Percentiles rank a stretch among this genome's conserved stretches.
These are phyloP conservation scores for Poecile atricapillus DNA, from an alignment of 2,113 vertebrate species.

Conservation along the genomic window DNA sequence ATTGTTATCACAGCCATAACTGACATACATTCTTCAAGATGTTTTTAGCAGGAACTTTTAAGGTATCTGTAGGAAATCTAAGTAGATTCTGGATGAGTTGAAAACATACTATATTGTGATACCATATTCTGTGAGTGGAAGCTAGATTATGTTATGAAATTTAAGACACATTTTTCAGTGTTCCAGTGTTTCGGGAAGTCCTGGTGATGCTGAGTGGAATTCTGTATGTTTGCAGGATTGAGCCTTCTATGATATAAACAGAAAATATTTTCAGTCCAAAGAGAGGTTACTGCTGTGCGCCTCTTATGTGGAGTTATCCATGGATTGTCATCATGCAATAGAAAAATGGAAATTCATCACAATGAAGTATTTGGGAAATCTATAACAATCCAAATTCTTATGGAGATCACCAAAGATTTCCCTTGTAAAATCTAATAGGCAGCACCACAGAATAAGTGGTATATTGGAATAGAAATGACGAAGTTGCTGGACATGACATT, in stretches of 20 bases:
- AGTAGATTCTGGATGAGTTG: neutral
- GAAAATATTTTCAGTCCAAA: neutral
- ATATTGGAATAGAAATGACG: slow-evolving; percentile 16
- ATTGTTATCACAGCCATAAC: neutral
- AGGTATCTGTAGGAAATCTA: neutral
- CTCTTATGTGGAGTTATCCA: neutral
- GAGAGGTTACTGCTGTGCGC: neutral
- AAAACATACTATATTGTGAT: neutral
- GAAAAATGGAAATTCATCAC: neutral
- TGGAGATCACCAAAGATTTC: neutral
- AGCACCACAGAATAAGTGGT: neutral
- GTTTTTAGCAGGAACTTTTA: neutral
- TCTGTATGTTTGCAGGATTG: neutral
- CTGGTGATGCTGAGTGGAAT: neutral
- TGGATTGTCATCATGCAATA: neutral
- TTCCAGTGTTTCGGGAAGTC: neutral
- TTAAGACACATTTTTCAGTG: neutral
- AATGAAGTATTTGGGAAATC: neutral
- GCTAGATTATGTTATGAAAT: neutral
- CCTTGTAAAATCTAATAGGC: slow-evolving; percentile 21
- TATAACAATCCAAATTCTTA: neutral
- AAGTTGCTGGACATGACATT: slow-evolving; percentile 56
- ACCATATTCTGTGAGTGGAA: neutral
- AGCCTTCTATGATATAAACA: neutral
- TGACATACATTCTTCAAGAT: neutral